These are phyloP conservation scores for Cryptotermes secundus DNA, from an alignment of 1,140 invertebrate genomes.

Conservation along the genomic window DNA sequence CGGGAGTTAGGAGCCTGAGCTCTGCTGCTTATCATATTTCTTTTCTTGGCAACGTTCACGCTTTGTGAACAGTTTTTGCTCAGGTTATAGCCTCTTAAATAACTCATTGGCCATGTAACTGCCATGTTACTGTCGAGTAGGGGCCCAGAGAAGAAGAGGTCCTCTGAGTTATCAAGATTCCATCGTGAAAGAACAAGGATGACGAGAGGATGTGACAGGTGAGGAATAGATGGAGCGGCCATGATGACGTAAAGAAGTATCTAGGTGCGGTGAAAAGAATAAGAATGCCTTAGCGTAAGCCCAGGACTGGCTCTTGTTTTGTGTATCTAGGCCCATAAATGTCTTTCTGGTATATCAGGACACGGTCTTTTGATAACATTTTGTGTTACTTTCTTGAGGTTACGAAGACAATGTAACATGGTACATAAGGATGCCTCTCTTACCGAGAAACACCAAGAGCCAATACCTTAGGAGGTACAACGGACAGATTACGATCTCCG, in stretches of 20 bases:
- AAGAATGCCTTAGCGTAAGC: no score
- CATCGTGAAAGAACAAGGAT: neutral
- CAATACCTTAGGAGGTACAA: neutral
- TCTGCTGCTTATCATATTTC: neutral
- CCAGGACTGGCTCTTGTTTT: neutral
- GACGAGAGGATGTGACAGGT: neutral
- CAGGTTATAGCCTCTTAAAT: neutral
- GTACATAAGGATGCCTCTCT: neutral
- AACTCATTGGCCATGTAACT: constrained; percentile 12
- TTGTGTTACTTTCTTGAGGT: neutral
- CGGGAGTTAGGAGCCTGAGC: neutral
- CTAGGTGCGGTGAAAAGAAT: no score
- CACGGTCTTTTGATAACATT: neutral
- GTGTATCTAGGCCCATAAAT: neutral
- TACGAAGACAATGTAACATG: neutral
- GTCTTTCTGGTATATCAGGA: neutral
- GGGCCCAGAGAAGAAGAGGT: neutral
- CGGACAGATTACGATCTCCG: neutral
- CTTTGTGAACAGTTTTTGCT: constrained; percentile 2
- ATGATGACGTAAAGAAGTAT: neutral
- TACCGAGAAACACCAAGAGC: neutral
- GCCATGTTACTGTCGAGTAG: neutral
- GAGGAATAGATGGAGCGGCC: neutral
- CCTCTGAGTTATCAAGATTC: constrained; percentile 1
- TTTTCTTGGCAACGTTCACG: neutral